Evolutionary conservation across 37 sponge, comb jelly and placozoan species (phyloP).

Genomic region (Crambe crambe): DNA sequence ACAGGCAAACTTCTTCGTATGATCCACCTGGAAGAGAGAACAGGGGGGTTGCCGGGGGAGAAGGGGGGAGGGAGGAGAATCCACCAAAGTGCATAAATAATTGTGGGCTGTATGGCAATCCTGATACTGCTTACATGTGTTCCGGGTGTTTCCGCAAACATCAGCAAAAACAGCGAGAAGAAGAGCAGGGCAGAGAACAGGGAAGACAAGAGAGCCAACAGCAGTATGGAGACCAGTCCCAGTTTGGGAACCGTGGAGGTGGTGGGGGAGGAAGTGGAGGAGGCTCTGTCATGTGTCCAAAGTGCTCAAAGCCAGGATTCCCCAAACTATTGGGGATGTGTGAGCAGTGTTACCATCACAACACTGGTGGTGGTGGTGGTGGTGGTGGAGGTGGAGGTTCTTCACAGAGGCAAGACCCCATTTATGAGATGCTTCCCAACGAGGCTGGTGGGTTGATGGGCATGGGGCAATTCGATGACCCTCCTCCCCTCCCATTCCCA

Average conservation of each 20-base stretch:
- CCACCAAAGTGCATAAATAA: constrained; percentile 11
- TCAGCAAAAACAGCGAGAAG: not conserved
- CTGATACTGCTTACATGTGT: constrained; percentile 30
- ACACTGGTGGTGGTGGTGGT: not conserved
- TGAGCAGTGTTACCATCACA: constrained; percentile 32
- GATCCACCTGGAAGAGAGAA: not conserved
- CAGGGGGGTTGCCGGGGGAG: not conserved
- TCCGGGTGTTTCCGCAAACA: constrained; percentile 31
- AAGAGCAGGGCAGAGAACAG: no score
- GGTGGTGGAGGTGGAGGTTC: not conserved
- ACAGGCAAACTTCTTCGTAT: no score
- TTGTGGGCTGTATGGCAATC: constrained; percentile 45
- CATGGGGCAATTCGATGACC: not conserved
- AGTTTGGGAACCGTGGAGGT: not conserved
- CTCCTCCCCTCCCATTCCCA: constrained; percentile 20
- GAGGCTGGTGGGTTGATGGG: not conserved
- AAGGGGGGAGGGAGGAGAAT: not conserved
- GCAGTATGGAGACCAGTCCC: not conserved
- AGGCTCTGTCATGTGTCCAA: constrained; percentile 27
- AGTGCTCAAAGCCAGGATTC: constrained; percentile 51
- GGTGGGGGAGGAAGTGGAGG: not conserved
- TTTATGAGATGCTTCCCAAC: constrained; percentile 13
- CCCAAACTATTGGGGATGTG: constrained; percentile 56
- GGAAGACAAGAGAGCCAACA: not conserved
- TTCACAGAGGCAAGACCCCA: not conserved